Conservation (phyloP, 2,113 vertebrate genomes). For the Paradisaea rubra region DNA sequence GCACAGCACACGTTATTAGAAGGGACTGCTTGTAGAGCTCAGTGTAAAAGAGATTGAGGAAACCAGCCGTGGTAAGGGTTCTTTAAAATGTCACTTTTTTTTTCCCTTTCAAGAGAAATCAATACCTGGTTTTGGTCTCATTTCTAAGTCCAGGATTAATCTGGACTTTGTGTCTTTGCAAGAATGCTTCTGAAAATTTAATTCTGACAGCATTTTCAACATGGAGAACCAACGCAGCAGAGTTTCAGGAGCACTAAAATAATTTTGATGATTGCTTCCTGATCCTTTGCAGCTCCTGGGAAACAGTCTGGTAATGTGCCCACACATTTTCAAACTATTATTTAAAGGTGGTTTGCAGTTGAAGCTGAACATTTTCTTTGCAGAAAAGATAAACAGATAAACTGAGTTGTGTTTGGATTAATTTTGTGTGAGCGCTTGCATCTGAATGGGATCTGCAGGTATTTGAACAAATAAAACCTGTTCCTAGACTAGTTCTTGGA, state of each 20-base stretch:
- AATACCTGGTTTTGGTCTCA: background rate
- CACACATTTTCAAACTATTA: background rate
- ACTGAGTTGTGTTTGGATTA: background rate
- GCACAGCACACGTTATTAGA: rapidly evolving
- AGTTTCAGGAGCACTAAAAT: background rate
- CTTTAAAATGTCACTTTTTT: background rate
- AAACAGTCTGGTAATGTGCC: background rate
- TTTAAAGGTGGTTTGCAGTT: slow-evolving; percentile 6
- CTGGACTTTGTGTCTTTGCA: background rate
- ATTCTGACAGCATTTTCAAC: background rate
- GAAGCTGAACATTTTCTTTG: background rate
- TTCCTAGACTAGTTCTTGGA: slow-evolving; percentile 10
- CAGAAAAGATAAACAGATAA: slow-evolving; percentile 1
- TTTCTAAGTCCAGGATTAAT: background rate
- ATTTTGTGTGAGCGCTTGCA: background rate
- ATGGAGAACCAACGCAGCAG: background rate
- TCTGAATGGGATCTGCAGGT: background rate
- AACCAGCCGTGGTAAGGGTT: background rate
- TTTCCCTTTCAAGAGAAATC: background rate
- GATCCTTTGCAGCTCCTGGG: background rate
- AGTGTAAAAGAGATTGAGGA: background rate
- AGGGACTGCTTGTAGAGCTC: background rate
- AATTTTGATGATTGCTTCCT: background rate
- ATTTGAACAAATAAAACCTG: slow-evolving; percentile 41
- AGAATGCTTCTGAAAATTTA: background rate